phyloP scores from a whole-genome alignment of 1,140 invertebrate genomes.

The Laupala kohalensis region DNA sequence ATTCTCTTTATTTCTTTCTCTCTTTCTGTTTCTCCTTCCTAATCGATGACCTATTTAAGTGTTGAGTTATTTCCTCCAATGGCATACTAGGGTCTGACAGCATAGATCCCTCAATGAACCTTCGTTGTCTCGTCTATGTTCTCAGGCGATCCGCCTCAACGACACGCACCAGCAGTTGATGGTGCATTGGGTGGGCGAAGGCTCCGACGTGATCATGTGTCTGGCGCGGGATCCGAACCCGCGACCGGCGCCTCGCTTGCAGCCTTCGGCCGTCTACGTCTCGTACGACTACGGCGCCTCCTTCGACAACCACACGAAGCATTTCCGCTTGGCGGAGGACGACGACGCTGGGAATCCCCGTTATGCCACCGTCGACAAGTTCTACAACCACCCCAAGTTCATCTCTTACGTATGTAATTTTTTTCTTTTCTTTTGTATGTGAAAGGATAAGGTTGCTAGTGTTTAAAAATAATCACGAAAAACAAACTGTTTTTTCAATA shows the following conservation, averaged over 20 bases:
- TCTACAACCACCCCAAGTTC: slow-evolving; percentile 67
- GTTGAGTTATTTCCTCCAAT: too few relatives aligned
- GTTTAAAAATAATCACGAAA: too few relatives aligned
- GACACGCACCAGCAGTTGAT: slow-evolving; percentile 76
- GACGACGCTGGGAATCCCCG: slow-evolving; percentile 27
- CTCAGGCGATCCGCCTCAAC: slow-evolving; percentile 55
- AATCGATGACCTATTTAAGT: too few relatives aligned
- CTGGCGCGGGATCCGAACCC: slow-evolving; percentile 41
- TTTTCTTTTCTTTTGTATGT: slow-evolving; percentile 3
- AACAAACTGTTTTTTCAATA: too few relatives aligned
- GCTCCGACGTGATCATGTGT: slow-evolving; percentile 73
- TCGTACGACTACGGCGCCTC: slow-evolving; percentile 75
- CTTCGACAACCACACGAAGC: slow-evolving; percentile 58
- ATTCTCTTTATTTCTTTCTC: too few relatives aligned
- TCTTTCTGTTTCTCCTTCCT: too few relatives aligned
- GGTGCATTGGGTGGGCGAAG: slow-evolving; percentile 80
- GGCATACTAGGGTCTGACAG: too few relatives aligned
- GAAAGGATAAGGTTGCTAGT: too few relatives aligned
- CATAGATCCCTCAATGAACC: too few relatives aligned
- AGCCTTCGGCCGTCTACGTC: slow-evolving; percentile 57
- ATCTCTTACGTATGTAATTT: slow-evolving; percentile 45
- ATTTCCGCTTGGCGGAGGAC: slow-evolving; percentile 42
- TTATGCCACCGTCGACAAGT: slow-evolving; percentile 63
- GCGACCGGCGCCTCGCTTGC: slow-evolving; percentile 29
- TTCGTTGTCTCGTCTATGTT: slow-evolving; percentile 16